Base-by-base conservation (phyloP, 2,113 vertebrate genomes). In the Gorilla gorilla region DNA sequence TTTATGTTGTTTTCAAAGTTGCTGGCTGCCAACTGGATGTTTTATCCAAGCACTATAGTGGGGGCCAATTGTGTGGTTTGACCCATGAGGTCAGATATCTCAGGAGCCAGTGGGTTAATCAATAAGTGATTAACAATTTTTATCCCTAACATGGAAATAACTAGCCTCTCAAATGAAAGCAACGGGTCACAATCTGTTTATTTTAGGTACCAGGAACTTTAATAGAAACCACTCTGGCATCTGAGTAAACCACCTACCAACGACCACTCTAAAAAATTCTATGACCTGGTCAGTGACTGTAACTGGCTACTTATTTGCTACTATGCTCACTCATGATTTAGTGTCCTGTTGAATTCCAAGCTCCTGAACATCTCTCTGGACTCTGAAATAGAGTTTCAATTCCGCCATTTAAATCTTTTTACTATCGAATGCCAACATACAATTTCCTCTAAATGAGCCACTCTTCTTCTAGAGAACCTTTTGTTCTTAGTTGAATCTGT, bases 141-240 rank as follows among this genome's bases (percentile, higher is more conserved):
- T 38, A 32, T 59, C 5, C 18, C n/a, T 90, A 66, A 57, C 8
- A 50, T 70, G 32, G 16, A 52, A 91, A 50, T 23, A 76, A 57
- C 30, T 57, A 50, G 23, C n/a, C 43, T 97, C 57, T 90, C 64
- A 59, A 14, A 59, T 80, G 50, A 92, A 84, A 82, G 23, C 11
- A n/a, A 5, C 78, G 30, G 17, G 32, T 89, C 14, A 11, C 35
- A 38, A 57, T 94, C 57, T 76, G 27, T 82, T 72, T 43, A 57
- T 90, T 85, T 94, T 13, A 86, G 27, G 43, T 35, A 86, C 50
- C 72, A 68, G 61, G 32, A 93, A 93, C 61, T 90, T 94, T 68
- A 61, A 76, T 40, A 5, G 13, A 96, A 94, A 50, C n/a, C n/a
- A 50, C 48, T 91, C 45, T 91, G 50, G 23, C n/a, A 72, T 88